phyloP scores from a whole-genome alignment of 1,140 invertebrate genomes.

The Drosophila triauraria region DNA sequence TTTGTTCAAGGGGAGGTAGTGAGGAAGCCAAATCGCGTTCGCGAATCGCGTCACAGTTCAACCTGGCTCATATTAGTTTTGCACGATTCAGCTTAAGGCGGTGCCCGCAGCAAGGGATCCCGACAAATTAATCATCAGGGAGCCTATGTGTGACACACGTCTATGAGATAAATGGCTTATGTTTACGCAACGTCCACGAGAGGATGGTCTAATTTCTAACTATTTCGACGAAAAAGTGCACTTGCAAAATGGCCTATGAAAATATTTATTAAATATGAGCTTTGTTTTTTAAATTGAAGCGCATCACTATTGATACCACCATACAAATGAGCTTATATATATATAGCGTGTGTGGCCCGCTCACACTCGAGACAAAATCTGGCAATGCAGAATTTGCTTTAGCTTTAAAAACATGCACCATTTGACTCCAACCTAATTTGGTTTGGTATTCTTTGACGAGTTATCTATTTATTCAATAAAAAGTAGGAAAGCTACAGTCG shows the following conservation, averaged over 20 bases:
- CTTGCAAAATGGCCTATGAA: too few species aligned
- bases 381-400: too few species aligned
- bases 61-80: slow-evolving; percentile 5
- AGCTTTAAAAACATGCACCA: too few species aligned
- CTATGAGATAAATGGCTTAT: neutral
- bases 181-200: too few species aligned
- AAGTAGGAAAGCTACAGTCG: too few species aligned
- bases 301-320: neutral
- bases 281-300: neutral
- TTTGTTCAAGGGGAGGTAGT: slow-evolving; percentile 3
- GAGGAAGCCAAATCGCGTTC: slow-evolving; percentile 26
- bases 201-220: neutral
- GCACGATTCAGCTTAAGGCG: neutral
- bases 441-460: too few species aligned
- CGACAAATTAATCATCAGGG: neutral
- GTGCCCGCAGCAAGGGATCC: neutral
- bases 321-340: neutral
- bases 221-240: neutral
- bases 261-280: neutral
- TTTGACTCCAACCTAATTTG: too few species aligned
- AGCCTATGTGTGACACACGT: neutral
- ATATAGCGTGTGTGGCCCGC: too few species aligned
- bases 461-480: too few species aligned
- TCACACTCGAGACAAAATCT: too few species aligned
- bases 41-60: neutral